Evolutionary conservation across 2,113 vertebrate species (phyloP).

Genomic region (Zonotrichia leucophrys): DNA sequence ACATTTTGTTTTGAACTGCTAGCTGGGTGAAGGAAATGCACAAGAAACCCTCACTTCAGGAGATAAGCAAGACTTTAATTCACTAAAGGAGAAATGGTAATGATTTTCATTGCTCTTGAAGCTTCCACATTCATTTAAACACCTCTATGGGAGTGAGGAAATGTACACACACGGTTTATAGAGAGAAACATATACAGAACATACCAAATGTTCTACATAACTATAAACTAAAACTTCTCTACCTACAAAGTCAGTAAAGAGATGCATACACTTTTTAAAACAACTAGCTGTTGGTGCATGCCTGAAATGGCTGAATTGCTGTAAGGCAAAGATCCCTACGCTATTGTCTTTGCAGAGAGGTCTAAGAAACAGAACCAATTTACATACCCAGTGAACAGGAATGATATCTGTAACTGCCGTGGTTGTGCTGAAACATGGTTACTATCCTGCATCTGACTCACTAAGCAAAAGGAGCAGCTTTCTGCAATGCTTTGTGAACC

Average conservation of each 20-base stretch:
- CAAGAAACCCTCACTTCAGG: neutral
- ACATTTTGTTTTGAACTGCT: neutral
- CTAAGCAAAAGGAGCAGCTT: neutral
- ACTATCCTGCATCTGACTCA: neutral
- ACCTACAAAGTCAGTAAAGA: neutral
- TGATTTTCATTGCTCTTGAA: neutral
- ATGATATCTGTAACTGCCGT: neutral
- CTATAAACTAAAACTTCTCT: fast-evolving
- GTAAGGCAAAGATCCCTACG: neutral
- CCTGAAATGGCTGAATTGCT: neutral
- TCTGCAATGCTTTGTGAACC: neutral
- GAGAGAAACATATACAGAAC: neutral
- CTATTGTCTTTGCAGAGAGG: neutral
- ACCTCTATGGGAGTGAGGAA: neutral
- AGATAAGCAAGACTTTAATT: neutral
- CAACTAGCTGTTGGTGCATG: neutral
- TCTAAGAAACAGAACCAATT: neutral
- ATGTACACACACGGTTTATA: fast-evolving
- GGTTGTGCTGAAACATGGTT: neutral
- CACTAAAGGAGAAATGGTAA: neutral
- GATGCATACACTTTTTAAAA: neutral
- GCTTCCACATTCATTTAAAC: neutral
- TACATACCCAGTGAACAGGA: neutral
- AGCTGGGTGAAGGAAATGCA: neutral
- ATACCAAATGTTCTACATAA: neutral